Evolutionary conservation across 2,888 invertebrate genomes (phyloP).

Genomic region (Hypomecis punctinalis): DNA sequence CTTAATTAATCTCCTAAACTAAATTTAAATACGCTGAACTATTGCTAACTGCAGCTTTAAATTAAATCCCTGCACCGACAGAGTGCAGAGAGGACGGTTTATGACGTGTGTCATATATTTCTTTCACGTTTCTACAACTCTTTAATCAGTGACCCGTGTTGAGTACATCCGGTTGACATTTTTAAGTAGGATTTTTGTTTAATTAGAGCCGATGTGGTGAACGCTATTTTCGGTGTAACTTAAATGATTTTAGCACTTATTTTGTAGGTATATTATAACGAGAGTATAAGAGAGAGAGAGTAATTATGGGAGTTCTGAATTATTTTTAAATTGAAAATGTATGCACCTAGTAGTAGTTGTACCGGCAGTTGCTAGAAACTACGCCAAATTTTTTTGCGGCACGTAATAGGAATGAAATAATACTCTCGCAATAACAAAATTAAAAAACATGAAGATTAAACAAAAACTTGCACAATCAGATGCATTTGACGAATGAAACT

Average conservation of each 20-base stretch:
- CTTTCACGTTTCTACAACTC: conserved; percentile 45
- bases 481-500: no score
- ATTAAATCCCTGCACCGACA: conserved; percentile 62
- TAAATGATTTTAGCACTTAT: no score
- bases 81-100: conserved; percentile 50
- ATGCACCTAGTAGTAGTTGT: no score
- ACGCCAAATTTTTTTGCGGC: no score
- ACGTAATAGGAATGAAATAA: no score
- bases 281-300: no score
- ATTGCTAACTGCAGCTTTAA: conserved; percentile 56
- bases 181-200: conserved; percentile 36
- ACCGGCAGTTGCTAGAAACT: no score
- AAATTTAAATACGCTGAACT: conserved; percentile 72
- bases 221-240: conserved; percentile 8
- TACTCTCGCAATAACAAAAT: neutral
- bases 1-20: conserved; percentile 80
- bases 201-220: conserved; percentile 23
- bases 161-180: conserved; percentile 42
- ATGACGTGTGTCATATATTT: conserved; percentile 59
- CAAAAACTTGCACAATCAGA: no score
- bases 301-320: no score
- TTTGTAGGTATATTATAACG: no score
- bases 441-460: no score
- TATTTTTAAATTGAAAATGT: no score
- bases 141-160: conserved; percentile 40